Evolutionary conservation across 2,888 invertebrate species (phyloP), one percentile per base, ranked within the genome.

Genomic region (Teleogryllus oceanicus): DNA sequence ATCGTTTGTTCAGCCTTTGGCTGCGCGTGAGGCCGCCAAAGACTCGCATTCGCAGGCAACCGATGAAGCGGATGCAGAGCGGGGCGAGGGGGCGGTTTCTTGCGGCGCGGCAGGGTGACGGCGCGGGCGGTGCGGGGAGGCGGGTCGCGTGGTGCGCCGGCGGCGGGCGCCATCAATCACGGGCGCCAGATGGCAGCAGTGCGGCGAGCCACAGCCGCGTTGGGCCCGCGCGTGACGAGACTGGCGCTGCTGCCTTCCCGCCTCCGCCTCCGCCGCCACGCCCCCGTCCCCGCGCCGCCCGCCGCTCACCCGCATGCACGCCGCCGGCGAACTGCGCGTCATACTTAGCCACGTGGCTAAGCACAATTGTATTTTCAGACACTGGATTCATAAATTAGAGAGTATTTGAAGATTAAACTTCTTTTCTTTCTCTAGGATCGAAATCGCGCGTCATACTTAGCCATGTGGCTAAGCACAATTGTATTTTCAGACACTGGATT

Each of bases 161-260:
- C 62, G 62, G 62, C 13, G 62, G 62, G 62, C 62, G 62, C 62
- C 62, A 62, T 62, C 62, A 62, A 62, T 62, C 62, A 62, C 62
- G 62, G 62, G 62, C 62, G 62, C 62, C 62, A 62, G 62, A 75
- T 75, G 75, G 75, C 37, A 75, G 75, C 49, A 13, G 77, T n/a
- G 62, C 62, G 62, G 62, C 62, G 62, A 62, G 62, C 62, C 62
- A n/a, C 62, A 62, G 62, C 62, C 62, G 62, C 62, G 62, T 62
- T 16, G 62, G 62, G 13, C 62, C 16, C 62, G 62, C 62, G 62
- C 62, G 62, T 62, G 62, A 62, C 62, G 62, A 62, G 62, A 62
- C 62, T 62, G 62, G 62, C 62, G 62, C n/a, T n/a, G 62, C 62
- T 8, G 37, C 37, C 37, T 37, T 8, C 37, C 37, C 37, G 37